Base-by-base conservation (phyloP, 2,888 invertebrate genomes). In the Hirtodrosophila trivittata region DNA sequence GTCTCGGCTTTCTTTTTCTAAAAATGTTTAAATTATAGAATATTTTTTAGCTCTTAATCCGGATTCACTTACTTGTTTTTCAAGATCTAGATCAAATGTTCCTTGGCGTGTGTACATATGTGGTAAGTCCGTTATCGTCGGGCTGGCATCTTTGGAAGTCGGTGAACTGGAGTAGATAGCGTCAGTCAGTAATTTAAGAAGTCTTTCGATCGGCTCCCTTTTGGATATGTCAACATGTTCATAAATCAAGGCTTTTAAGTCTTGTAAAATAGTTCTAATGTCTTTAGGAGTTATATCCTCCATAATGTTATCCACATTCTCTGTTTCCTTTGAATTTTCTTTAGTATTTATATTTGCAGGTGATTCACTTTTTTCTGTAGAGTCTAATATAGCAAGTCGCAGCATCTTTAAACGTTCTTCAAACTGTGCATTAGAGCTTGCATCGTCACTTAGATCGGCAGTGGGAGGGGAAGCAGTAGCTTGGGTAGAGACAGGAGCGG, bases 21-120 rank as follows among this genome's bases (percentile, higher is more conserved):
- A 0, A 47, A 52, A 7, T 35, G 4, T 3, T 5, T 3, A 38
- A n/a, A 16, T 12, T 1, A 12, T 0, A 1, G n/a, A n/a, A n/a
- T n/a, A n/a, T n/a, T n/a, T n/a, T n/a, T n/a, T n/a, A n/a, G n/a
- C n/a, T n/a, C n/a, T n/a, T n/a, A n/a, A n/a, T n/a, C n/a, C n/a
- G n/a, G n/a, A n/a, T n/a, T n/a, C n/a, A n/a, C 52, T 28, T 35
- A 73, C 75, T 12, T 59, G 58, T 8, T 16, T 28, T 12, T 83
- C 69, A 0, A 81, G 45, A 37, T 80, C 80, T 3, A 83, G 39
- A 18, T 80, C 84, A 16, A 80, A 80, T 16, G 80, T 80, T 8
- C 49, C 84, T 41, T 80, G 73, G 1, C 80, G 69, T 6, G 56
- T 77, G 37, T 77, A 81, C 0, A 38, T 12, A 4, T 51, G 64